Base-by-base conservation (phyloP, 2,888 invertebrate genomes). In the Dryadula phaetusa region DNA sequence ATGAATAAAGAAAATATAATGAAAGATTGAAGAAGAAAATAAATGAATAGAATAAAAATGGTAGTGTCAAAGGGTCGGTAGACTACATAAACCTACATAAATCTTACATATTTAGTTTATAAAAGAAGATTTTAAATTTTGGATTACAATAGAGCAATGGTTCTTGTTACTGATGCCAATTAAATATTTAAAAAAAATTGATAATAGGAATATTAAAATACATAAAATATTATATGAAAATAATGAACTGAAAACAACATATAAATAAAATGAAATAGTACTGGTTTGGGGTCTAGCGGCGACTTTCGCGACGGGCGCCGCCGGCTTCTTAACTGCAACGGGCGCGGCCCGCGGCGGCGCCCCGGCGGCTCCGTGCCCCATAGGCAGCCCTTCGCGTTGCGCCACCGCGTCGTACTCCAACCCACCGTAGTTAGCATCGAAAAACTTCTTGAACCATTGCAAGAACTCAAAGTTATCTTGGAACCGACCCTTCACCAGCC, bases 381-480 rank as follows among this genome's bases (percentile, higher is more conserved):
- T 95, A 64, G 95, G 94, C 84, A 97, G 96, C 79, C 98, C 97
- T 81, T 96, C 97, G 78, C 99, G 95, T 82, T 96, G 96, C 74
- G 94, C 95, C 82, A 97, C 90, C 67, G 99, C 96, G 93, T 99
- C 98, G 92, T 99, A 99, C 75, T 98, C 98, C 83, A 95, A 94
- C 85, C 98, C 98, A 89, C 97, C 96, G 94, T 98, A 99, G 95
- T 99, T 99, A 81, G 99, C 99, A 93, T 99, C 99, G 94, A 99
- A 99, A 94, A 99, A 99, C 92, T 99, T 98, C 95, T 99, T 99
- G 95, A 99, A 99, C 99, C 99, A 99, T 94, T 99, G 99, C 82
- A 99, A 96, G 94, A 99, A 99, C 93, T 99, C 99, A 95, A 99
- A 99, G 94, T 99, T 99, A 95, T 99, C 99, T 95, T 99, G 99